Evolutionary conservation across 2,797 vertebrate species (phyloP), one percentile per base, ranked within the genome.

Genomic region (Anolis apletophallus): DNA sequence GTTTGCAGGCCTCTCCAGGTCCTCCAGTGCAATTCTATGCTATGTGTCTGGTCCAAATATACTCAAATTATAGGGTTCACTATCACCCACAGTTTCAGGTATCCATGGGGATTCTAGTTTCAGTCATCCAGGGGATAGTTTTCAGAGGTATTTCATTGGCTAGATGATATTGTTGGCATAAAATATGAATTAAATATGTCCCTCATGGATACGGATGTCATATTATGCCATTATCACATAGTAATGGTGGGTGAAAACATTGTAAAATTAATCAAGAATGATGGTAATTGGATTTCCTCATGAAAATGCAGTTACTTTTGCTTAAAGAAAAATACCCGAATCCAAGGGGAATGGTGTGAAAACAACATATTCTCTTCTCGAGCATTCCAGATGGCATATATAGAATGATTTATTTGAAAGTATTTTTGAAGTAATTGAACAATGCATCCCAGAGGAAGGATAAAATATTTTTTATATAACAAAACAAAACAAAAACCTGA

Each of bases 401-500:
- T 64, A 94, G 83, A 92, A 93, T 92, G 76, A 96, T 94, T 93
- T 96, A 94, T 96, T 96, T 94, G 88, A 88, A 83, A 91, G 89
- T 89, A 93, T 93, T 92, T 83, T 93, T 90, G 94, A 95, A 93
- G 87, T 95, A 95, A 97, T 95, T 95, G 92, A 96, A 95, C 97
- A 94, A 94, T 94, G 88, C 78, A 89, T 96, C 95, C 88, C 94
- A 93, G 78, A 91, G 91, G 93, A 95, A 94, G 87, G 86, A 87
- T 55, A 32, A 79, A 80, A 94, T 91, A 93, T 76, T 88, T 91
- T 94, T 83, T 32, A 93, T 92, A 89, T 75, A 96, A 94, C 91
- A 91, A 95, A 92, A 93, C 94, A 85, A 93, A 94, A 64, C 61
- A 64, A 64, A 79, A 79, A 21, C 12, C 94, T 88, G 84, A 95